phyloP scores from a whole-genome alignment of 2,113 vertebrate genomes.

The Dasyornis broadbenti region DNA sequence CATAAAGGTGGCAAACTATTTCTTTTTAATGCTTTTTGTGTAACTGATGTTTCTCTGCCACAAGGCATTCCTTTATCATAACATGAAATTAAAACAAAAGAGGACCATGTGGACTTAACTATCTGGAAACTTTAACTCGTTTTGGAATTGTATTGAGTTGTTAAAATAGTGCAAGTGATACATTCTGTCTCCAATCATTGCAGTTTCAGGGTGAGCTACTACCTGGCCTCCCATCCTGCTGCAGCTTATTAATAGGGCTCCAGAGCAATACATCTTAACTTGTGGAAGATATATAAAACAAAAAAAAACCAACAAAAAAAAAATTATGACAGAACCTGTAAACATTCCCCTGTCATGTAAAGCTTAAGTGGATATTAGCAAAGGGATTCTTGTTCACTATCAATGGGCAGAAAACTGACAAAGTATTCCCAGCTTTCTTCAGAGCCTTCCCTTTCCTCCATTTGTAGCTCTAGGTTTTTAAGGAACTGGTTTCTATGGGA shows the following conservation, averaged over 20 bases:
- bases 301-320: not conserved
- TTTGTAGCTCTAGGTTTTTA: constrained; percentile 1
- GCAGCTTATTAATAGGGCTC: not conserved
- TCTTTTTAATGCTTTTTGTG: not conserved
- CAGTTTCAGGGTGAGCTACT: not conserved
- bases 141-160: not conserved
- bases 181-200: not conserved
- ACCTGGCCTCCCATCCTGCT: not conserved
- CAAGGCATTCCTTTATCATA: not conserved
- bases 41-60: not conserved
- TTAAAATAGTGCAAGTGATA: not conserved
- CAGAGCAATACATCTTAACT: not conserved
- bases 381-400: not conserved
- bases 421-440: constrained; percentile 15
- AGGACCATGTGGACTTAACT: not conserved
- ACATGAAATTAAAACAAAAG: not conserved
- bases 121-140: not conserved
- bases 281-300: not conserved
- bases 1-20: not conserved
- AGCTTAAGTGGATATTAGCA: not conserved
- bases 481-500: not conserved
- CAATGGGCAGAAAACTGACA: not conserved
- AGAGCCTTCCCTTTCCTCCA: not conserved
- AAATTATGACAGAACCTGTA: not conserved
- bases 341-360: not conserved